Evolutionary conservation across 2,797 vertebrate genomes (phyloP).

Genomic region (Tragopan temminckii): DNA sequence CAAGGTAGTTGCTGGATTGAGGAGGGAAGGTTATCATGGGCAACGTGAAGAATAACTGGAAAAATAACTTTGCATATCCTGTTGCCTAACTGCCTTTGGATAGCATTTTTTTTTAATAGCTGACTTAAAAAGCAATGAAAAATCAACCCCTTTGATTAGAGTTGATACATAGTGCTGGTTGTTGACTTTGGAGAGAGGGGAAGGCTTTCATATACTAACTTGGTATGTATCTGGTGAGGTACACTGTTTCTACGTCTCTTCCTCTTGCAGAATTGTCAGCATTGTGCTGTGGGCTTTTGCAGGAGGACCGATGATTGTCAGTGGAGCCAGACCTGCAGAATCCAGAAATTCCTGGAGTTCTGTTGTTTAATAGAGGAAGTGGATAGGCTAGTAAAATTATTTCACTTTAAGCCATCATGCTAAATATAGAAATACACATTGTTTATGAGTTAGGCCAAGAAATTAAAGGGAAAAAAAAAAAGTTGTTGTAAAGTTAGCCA

Average conservation of each 20-base stretch:
- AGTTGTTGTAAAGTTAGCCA: constrained; percentile 5
- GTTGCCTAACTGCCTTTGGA: background rate
- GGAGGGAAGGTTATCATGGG: background rate
- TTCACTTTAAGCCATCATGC: background rate
- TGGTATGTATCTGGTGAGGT: background rate
- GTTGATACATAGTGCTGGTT: background rate
- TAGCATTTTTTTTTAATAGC: background rate
- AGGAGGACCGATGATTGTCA: background rate
- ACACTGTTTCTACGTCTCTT: background rate
- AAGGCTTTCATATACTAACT: background rate
- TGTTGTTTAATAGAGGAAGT: background rate
- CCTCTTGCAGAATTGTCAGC: background rate
- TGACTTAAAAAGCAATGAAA: background rate
- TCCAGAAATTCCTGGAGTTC: background rate
- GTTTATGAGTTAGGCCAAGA: background rate
- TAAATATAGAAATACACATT: background rate
- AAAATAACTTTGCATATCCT: background rate
- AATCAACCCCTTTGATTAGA: background rate
- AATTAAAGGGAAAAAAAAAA: background rate
- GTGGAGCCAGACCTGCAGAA: background rate
- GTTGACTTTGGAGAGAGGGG: background rate
- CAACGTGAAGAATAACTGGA: background rate
- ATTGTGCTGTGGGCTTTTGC: background rate
- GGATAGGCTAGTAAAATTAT: background rate
- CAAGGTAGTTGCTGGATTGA: background rate